phyloP scores from a whole-genome alignment of 2,113 vertebrate genomes.

The Poecilia latipinna region DNA sequence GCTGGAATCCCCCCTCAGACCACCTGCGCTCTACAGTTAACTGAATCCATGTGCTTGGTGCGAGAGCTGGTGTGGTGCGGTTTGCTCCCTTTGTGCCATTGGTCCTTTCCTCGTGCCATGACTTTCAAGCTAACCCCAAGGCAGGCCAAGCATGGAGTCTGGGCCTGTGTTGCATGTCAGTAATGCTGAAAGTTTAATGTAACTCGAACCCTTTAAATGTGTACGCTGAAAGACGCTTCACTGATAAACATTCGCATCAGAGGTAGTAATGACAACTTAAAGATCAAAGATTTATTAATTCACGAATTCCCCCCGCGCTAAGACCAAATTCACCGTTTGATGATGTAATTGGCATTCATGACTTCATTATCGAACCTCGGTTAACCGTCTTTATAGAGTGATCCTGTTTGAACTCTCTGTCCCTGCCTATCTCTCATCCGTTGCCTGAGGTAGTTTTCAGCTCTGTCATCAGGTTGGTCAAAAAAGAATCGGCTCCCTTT shows the following conservation, averaged over 20 bases:
- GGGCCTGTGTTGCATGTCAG: conserved; percentile 22
- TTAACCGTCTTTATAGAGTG: conserved; percentile 4
- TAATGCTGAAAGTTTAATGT: neutral
- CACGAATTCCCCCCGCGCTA: neutral
- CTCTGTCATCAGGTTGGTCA: neutral
- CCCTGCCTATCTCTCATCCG: conserved; percentile 10
- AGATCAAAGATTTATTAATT: neutral
- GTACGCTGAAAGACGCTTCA: conserved; percentile 5
- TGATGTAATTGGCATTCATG: neutral
- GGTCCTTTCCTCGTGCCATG: conserved; percentile 53
- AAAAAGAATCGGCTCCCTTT: neutral
- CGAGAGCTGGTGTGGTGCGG: conserved; percentile 56
- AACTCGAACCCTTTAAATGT: neutral
- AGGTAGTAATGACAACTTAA: neutral
- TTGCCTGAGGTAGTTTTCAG: neutral
- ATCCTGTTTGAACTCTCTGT: conserved; percentile 5
- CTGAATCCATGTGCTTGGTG: conserved; percentile 75
- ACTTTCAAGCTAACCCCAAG: conserved; percentile 57
- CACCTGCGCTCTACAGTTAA: conserved; percentile 76
- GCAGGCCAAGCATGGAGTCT: conserved; percentile 17
- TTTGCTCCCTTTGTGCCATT: conserved; percentile 60
- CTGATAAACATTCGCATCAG: conserved; percentile 16
- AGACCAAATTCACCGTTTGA: neutral
- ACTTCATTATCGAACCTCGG: conserved; percentile 2
- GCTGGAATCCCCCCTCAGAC: conserved; percentile 75